Base-by-base conservation (phyloP, 2,113 vertebrate species). In the Cololabis saira region DNA sequence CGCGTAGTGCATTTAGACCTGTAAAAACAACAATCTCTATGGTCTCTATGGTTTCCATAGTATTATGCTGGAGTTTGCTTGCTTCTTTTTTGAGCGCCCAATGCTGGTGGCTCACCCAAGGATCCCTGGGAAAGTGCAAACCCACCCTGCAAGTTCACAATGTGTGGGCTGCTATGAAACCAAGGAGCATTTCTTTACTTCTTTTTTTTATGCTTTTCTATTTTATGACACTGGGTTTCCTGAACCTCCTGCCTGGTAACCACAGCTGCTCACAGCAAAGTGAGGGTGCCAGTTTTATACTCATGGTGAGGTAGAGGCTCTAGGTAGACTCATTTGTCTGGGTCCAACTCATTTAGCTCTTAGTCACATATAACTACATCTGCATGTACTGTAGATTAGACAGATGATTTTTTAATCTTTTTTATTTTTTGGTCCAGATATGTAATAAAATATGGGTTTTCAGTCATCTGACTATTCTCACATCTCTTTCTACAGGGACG, bases 401-500 rank as follows among this genome's bases (percentile, higher is more conserved):
- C 24, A 27, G 5, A 27, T 27, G 3, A 27, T 5, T 27, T 37
- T 37, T 37, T 11, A 7, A 1, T 37, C 24, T 27, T 37, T 37
- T 37, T 11, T 37, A 1, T 37, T 37, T 7, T 37, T 37, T 37
- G 6, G 33, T 37, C 33, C 6, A 7, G 33, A 37, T 37, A 37
- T 37, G 33, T 37, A 37, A 9, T 37, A 11, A 27, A 37, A 37
- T 37, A 37, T 37, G 33, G 33, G 10, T 9, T 17, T 16, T 49
- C 8, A 64, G 12, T 9, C 3, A 42, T 48, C 44, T 42, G 12
- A 10, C 10, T 12, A 47, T 41, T 59, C 15, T 67, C 8, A 74
- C 4, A 5, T 52, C 44, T 86, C 54, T 87, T 52, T 67, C 60
- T 60, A 22, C 80, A 98, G 97, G 92, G 95, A 98, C 0, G 94